Evolutionary conservation across 2,888 invertebrate genomes (phyloP).

Genomic region (Phengaris arion): DNA sequence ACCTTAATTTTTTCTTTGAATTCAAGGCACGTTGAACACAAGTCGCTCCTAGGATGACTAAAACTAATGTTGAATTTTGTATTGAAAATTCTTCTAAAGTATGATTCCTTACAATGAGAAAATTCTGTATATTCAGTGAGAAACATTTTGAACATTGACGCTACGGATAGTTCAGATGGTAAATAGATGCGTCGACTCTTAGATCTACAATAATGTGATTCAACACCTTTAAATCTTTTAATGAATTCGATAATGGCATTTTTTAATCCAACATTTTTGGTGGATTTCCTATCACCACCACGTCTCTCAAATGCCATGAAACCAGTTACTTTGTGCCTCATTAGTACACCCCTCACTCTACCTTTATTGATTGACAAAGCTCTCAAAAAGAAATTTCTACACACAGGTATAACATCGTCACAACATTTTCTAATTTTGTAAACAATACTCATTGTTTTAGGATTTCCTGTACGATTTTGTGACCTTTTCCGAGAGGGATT

Average conservation of each 20-base stretch:
- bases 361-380: slow-evolving; percentile 30
- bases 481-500: slow-evolving; percentile 28
- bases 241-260: slow-evolving; percentile 34
- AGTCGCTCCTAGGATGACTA: slow-evolving; percentile 32
- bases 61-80: slow-evolving; percentile 36
- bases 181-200: slow-evolving; percentile 38
- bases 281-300: slow-evolving; percentile 32
- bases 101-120: slow-evolving; percentile 37
- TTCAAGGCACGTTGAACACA: slow-evolving; percentile 36
- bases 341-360: slow-evolving; percentile 31
- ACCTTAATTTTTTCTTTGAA: slow-evolving; percentile 37
- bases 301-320: slow-evolving; percentile 30
- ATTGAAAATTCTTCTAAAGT: slow-evolving; percentile 36
- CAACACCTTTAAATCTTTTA: slow-evolving; percentile 39
- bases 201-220: slow-evolving; percentile 38
- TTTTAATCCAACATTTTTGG: slow-evolving; percentile 35
- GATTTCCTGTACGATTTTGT: slow-evolving; percentile 29
- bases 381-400: slow-evolving; percentile 29
- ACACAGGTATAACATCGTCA: slow-evolving; percentile 29
- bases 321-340: slow-evolving; percentile 30
- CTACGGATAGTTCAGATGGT: slow-evolving; percentile 35
- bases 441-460: slow-evolving; percentile 29
- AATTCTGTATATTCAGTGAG: slow-evolving; percentile 35
- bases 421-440: slow-evolving; percentile 30
- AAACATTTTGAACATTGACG: slow-evolving; percentile 39